These are phyloP conservation scores for Platysteira castanea DNA, from an alignment of 2,113 vertebrate genomes.

Conservation along the genomic window DNA sequence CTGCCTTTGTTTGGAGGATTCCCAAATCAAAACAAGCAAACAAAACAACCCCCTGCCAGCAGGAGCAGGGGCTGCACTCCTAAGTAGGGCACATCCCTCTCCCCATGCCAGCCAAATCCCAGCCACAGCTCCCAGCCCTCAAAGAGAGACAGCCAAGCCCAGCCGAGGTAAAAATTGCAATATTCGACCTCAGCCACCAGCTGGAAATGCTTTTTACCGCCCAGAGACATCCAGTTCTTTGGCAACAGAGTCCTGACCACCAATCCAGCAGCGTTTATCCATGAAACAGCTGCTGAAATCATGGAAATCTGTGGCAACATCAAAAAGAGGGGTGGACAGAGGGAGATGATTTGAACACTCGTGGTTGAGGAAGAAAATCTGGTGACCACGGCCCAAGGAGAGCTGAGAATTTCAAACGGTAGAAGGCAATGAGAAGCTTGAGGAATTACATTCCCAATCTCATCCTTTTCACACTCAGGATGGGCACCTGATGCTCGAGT, in stretches of 20 bases:
- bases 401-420: background rate
- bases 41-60: conserved; percentile 32
- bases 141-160: background rate
- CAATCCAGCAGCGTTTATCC: background rate
- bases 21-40: conserved; percentile 25
- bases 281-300: background rate
- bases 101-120: background rate
- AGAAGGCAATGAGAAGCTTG: background rate
- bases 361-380: background rate
- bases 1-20: conserved; percentile 1
- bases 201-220: background rate
- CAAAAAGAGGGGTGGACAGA: background rate
- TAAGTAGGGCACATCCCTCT: background rate
- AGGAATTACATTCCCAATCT: accelerated
- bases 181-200: background rate
- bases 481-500: background rate
- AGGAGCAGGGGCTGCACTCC: background rate
- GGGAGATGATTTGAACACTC: background rate
- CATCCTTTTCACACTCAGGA: background rate
- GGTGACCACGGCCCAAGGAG: background rate
- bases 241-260: background rate
- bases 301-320: accelerated
- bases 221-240: background rate
- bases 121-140: background rate
- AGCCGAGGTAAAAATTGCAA: background rate